Evolutionary conservation across 1,140 invertebrate species (phyloP).

Genomic region (Solenopsis invicta): DNA sequence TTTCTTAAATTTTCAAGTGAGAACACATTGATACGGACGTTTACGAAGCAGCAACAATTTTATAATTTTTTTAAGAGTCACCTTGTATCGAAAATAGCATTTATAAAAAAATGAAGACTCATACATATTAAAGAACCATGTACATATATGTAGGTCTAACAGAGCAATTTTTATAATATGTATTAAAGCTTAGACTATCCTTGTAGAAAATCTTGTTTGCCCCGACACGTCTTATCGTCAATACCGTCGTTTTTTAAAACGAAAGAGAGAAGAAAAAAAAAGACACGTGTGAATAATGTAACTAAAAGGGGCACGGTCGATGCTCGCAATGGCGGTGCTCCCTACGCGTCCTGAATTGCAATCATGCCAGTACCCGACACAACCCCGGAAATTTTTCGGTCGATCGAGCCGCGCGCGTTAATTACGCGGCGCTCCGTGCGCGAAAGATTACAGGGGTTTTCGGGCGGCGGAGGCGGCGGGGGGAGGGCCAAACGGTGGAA

Average conservation of each 20-base stretch:
- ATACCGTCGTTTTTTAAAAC: not conserved
- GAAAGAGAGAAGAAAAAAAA: constrained; percentile 5
- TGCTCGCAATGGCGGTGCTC: constrained; percentile 17
- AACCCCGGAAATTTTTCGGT: constrained; percentile 60
- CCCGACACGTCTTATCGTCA: constrained; percentile 5
- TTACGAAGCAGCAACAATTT: not conserved
- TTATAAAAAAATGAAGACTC: not conserved
- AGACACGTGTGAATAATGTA: constrained; percentile 44
- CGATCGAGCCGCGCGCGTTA: constrained; percentile 58
- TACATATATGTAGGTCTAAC: not conserved
- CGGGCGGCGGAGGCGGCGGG: not conserved
- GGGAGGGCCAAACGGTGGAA: constrained; percentile 2
- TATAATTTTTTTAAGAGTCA: not conserved
- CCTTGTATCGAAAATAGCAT: not conserved
- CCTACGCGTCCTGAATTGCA: constrained; percentile 38
- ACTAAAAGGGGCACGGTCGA: constrained; percentile 26
- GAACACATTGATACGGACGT: not conserved
- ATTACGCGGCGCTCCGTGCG: constrained; percentile 44
- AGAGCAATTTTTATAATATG: not conserved
- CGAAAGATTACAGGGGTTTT: constrained; percentile 58
- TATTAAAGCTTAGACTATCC: not conserved
- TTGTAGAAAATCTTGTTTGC: not conserved
- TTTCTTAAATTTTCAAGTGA: not conserved
- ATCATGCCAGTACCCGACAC: constrained; percentile 11
- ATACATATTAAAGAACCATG: not conserved